Conservation (phyloP, 2,113 vertebrate genomes). For the Sigmodon hispidus region DNA sequence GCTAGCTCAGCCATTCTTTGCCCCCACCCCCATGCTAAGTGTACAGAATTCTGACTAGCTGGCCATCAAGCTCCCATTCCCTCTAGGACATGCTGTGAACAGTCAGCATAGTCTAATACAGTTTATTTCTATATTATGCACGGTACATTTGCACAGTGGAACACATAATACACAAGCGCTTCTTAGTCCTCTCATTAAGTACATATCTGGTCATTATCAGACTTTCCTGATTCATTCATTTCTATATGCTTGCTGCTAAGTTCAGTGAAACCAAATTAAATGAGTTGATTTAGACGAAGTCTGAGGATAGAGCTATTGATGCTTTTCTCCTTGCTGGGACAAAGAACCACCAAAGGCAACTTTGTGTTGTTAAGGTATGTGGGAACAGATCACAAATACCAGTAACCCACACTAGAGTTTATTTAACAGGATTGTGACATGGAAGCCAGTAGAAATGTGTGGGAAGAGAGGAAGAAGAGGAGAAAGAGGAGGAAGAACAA, state of each 20-base stretch:
- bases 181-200: neutral
- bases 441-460: too few relatives aligned
- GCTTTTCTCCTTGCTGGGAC: neutral
- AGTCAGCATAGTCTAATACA: neutral
- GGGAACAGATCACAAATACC: too few relatives aligned
- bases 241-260: neutral
- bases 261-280: slow-evolving; percentile 28
- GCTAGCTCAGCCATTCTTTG: neutral
- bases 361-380: too few relatives aligned
- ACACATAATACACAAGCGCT: neutral
- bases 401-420: too few relatives aligned
- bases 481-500: too few relatives aligned
- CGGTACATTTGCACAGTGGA: too few relatives aligned
- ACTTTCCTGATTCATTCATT: neutral
- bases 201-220: neutral
- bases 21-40: neutral
- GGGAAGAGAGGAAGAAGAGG: too few relatives aligned
- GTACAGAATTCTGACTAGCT: neutral
- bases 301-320: neutral
- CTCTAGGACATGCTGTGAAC: neutral
- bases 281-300: slow-evolving; percentile 20
- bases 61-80: neutral
- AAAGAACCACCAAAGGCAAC: neutral
- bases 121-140: neutral
- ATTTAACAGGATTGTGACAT: too few relatives aligned